phyloP scores from a whole-genome alignment of 2,888 invertebrate genomes.

The Eutolmus rufibarbis region DNA sequence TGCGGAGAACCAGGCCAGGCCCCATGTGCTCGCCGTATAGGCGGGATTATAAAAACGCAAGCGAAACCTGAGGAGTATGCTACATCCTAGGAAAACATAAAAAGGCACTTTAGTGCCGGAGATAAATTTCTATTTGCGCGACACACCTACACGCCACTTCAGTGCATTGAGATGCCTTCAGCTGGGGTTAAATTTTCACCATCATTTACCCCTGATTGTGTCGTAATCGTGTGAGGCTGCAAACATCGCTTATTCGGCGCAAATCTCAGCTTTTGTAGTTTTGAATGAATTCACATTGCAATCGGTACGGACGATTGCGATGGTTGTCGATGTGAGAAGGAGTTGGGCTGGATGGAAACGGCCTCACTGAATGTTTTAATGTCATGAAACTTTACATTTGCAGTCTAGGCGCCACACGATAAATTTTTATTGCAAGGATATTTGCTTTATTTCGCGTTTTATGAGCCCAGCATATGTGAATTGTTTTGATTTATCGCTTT shows the following conservation, averaged over 20 bases:
- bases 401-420: neutral
- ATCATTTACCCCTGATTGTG: constrained; percentile 35
- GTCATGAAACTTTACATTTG: neutral
- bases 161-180: constrained; percentile 22
- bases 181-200: constrained; percentile 26
- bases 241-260: constrained; percentile 2
- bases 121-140: constrained; percentile 41
- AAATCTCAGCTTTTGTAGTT: neutral
- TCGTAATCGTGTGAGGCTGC: constrained; percentile 11
- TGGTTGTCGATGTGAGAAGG: neutral
- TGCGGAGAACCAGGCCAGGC: neutral
- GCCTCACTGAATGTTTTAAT: neutral
- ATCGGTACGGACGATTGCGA: neutral
- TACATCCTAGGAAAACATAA: constrained; percentile 30
- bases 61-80: neutral
- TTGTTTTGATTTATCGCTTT: neutral
- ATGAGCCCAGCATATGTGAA: neutral
- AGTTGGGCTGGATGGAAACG: neutral
- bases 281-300: constrained; percentile 18
- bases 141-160: constrained; percentile 32
- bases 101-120: constrained; percentile 39
- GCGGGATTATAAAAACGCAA: constrained; percentile 12
- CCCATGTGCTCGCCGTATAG: neutral
- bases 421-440: neutral
- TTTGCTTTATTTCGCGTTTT: neutral